A percentile compares a stretch with the other conserved stretches of the same genome.
Evolutionary conservation across 2,797 vertebrate genomes (phyloP).

Genomic region (Gobionotothen gibberifrons): DNA sequence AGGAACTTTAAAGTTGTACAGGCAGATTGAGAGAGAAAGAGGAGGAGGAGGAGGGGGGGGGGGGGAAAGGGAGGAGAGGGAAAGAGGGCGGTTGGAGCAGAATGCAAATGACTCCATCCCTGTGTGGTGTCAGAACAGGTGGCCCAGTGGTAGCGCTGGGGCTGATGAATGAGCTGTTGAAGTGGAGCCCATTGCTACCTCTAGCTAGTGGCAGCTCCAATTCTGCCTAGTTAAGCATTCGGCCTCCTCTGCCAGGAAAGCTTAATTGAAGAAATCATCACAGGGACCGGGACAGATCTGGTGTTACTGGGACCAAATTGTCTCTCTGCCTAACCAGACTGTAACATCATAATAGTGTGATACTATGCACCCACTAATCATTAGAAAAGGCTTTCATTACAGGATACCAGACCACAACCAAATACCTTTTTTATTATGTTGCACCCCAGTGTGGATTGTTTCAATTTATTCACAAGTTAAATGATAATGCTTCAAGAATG

Average conservation of each 20-base stretch:
- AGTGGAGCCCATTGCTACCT: constrained; percentile 80
- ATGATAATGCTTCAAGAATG: constrained; percentile 23
- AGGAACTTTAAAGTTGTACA: constrained; percentile 81
- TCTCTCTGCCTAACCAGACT: constrained; percentile 69
- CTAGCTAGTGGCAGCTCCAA: constrained; percentile 81
- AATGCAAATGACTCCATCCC: constrained; percentile 79
- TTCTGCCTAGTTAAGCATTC: constrained; percentile 83
- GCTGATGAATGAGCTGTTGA: constrained; percentile 84
- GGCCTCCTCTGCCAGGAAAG: constrained; percentile 76
- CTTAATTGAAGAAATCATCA: constrained; percentile 83
- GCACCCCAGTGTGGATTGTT: constrained; percentile 31
- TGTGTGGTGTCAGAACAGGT: constrained; percentile 82
- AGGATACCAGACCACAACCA: constrained; percentile 45
- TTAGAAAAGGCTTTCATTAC: constrained; percentile 59
- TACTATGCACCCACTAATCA: constrained; percentile 59
- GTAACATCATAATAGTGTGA: constrained; percentile 70
- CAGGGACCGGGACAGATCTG: constrained; percentile 73
- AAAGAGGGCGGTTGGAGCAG: constrained; percentile 65
- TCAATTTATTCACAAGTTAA: constrained; percentile 29
- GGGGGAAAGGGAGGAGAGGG: constrained; percentile 48
- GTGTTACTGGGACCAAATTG: constrained; percentile 71
- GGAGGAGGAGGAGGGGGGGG: constrained; percentile 41
- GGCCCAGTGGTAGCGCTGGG: constrained; percentile 76
- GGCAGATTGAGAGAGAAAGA: constrained; percentile 54
- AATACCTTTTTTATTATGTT: constrained; percentile 55